Evolutionary conservation across 1,140 invertebrate species (phyloP).

Genomic region (Sarcophaga bullata): DNA sequence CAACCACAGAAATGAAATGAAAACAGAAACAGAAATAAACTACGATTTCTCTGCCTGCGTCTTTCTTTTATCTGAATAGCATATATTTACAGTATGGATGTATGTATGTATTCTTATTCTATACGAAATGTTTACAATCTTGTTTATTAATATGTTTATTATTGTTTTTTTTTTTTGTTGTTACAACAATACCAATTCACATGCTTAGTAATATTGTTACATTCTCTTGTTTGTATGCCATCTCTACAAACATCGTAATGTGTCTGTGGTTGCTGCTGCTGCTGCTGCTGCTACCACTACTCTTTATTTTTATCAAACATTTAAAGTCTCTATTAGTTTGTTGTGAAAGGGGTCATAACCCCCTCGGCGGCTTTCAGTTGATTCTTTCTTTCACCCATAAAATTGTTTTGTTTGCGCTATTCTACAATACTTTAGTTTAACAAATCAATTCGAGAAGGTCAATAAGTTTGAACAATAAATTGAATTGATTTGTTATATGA

Average conservation of each 20-base stretch:
- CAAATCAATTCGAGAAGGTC: slow-evolving; percentile 15
- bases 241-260: neutral
- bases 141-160: neutral
- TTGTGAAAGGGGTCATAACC: neutral
- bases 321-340: neutral
- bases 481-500: slow-evolving; percentile 13
- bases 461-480: slow-evolving; percentile 16
- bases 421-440: slow-evolving; percentile 8
- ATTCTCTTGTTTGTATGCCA: too few relatives aligned
- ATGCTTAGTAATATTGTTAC: neutral
- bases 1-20: too few relatives aligned
- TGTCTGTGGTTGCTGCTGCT: neutral
- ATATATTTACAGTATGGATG: too few relatives aligned
- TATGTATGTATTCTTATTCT: too few relatives aligned
- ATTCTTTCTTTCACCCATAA: neutral
- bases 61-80: too few relatives aligned
- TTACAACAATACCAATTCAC: neutral
- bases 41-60: too few relatives aligned
- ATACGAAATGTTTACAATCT: neutral
- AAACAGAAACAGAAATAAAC: too few relatives aligned
- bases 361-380: neutral
- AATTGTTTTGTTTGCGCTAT: neutral
- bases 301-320: neutral
- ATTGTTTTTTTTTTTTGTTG: neutral
- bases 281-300: neutral